phyloP scores from a whole-genome alignment of 2,797 vertebrate genomes.

The Chelidonichthys spinosus region DNA sequence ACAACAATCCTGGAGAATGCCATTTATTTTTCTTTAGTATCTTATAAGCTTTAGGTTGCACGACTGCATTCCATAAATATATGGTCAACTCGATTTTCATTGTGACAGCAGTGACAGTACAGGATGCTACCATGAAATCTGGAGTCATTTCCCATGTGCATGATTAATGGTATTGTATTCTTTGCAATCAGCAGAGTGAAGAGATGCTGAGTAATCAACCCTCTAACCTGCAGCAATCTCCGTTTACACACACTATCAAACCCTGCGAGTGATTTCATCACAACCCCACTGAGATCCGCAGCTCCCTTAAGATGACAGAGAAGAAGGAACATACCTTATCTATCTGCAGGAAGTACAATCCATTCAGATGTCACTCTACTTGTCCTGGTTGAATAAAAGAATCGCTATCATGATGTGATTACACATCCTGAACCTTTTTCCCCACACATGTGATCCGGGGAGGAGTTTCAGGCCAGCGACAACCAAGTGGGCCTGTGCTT shows the following conservation, averaged over 20 bases:
- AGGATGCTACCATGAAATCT: slow-evolving; percentile 10
- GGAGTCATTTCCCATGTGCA: slow-evolving; percentile 26
- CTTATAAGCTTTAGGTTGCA: neutral
- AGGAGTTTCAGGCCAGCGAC: slow-evolving; percentile 63
- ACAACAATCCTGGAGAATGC: neutral
- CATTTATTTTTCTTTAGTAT: neutral
- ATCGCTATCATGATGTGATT: slow-evolving; percentile 39
- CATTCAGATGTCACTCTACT: slow-evolving; percentile 57
- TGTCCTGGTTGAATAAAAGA: slow-evolving; percentile 40
- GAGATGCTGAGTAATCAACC: slow-evolving; percentile 8
- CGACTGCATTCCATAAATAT: neutral
- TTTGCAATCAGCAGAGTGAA: slow-evolving; percentile 25
- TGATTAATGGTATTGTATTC: slow-evolving; percentile 21
- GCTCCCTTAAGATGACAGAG: neutral
- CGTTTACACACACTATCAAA: neutral
- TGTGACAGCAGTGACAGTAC: slow-evolving; percentile 13
- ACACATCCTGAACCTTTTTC: slow-evolving; percentile 48
- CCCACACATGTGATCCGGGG: slow-evolving; percentile 75
- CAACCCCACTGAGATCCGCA: neutral
- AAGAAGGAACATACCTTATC: slow-evolving; percentile 44
- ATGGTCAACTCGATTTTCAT: slow-evolving; percentile 18
- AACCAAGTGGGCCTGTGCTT: slow-evolving; percentile 43
- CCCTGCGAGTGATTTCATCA: neutral
- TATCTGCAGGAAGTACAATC: slow-evolving; percentile 44
- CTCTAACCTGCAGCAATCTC: neutral